Base-by-base conservation (phyloP, 2,113 vertebrate species). In the Rhadina sibilatrix region DNA sequence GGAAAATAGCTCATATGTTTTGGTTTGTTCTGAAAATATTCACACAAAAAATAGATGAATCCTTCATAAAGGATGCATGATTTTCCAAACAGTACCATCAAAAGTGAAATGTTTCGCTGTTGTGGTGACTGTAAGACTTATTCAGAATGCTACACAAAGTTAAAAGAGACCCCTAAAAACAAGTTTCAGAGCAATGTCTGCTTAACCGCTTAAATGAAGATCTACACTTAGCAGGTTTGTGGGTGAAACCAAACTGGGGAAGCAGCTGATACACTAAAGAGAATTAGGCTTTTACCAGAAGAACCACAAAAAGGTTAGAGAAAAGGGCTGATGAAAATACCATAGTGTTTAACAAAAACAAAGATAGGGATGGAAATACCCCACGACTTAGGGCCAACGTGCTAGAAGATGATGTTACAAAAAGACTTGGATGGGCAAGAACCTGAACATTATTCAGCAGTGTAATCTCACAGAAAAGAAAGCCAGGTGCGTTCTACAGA, bases 1-100 rank as follows among this genome's bases (percentile, higher is more conserved):
- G 12, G 21, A 57, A 66, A 21, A 31, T 4, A 79, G 18, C 25
- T 70, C 0, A 0, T 22, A 37, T 12, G 7, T n/a, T 70, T 54
- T 47, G 23, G 16, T 30, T 35, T 80, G 9, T 70, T 78, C 33
- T 87, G 28, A 83, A 91, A 89, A 35, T 19, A 83, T 10, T 63
- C 27, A 70, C 12, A 70, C 21, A 38, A 78, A 77, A 91, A 66
- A 2, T 1, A 87, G n/a, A 66, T 13, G 2, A 57, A 28, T 0
- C n/a, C n/a, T n/a, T n/a, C n/a, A n/a, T n/a, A 74, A 61, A 66
- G 12, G 17, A 81, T 28, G 10, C 3, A 50, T 5, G 15, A 46
- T 61, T 91, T 91, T 59, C 42, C 61, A 14, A 71, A 33, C 5
- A 56, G 27, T 25, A 87, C 7, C 23, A 61, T 35, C 22, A 35